Evolutionary conservation across 1,140 invertebrate species (phyloP), one percentile per base, ranked within the genome.

Genomic region (Papilio xuthus): DNA sequence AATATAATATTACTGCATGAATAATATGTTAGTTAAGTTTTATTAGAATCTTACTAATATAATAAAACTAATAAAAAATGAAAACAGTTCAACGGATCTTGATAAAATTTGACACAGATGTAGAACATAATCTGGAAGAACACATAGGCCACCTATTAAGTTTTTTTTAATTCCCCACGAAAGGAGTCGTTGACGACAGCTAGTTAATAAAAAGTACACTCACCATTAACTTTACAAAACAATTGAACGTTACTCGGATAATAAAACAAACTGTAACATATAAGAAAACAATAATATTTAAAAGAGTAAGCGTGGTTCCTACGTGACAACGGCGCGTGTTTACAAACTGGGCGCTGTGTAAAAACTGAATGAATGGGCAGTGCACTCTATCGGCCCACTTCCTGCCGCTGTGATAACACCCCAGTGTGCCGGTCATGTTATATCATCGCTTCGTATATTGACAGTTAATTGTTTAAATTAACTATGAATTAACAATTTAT

Each of bases 361-460:
- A 88, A 91, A 89, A 92, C 88, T 93, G 89, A 90, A 91, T 91
- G 89, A 87, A 88, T 84, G 83, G 81, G 82, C 81, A 74, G 73
- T 75, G 60, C 81, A 81, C 80, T 82, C 82, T 90, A 89, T 90
- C 88, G 79, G 63, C 77, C 77, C 50, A 79, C 80, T 91, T 91
- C 90, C 91, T 90, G 89, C 83, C 81, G 76, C 69, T 73, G 67
- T 86, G 89, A 92, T 92, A 92, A 90, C 85, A 85, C 80, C 84
- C 83, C 80, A 72, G 60, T 53, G 63, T 79, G 79, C 50, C 81
- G 86, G 86, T 88, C 86, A 81, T 84, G 82, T 83, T 82, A 82
- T 72, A 70, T 70, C 69, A 42, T 12, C n/a, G 69, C 26, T 37
- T 37, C 26, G 15, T 79, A 77, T 78, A 78, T 82, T 78, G 60